A percentile compares a stretch with the other conserved stretches of the same genome.
Conservation (phyloP, 1,140 invertebrate species). For the Drosophila burlai region DNA sequence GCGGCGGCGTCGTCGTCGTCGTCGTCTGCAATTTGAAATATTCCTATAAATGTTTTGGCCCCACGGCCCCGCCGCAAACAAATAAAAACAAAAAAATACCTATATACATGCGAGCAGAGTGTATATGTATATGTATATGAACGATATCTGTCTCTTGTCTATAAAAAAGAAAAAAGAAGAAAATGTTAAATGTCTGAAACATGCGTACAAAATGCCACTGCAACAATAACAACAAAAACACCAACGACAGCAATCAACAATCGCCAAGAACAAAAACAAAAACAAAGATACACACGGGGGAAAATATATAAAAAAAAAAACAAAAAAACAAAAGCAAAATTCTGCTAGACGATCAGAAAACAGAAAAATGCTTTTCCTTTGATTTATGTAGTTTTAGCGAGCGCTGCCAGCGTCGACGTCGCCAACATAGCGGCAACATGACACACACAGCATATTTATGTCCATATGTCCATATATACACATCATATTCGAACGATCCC, state of each 20-base stretch:
- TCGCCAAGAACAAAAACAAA: slow-evolving; percentile 43
- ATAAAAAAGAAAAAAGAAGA: slow-evolving; percentile 52
- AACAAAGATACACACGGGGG: slow-evolving; percentile 18
- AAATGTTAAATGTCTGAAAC: slow-evolving; percentile 78
- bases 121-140: slow-evolving; percentile 41
- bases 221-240: slow-evolving; percentile 51
- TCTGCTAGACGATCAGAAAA: slow-evolving; percentile 53
- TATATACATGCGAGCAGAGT: slow-evolving; percentile 12
- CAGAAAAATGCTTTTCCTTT: slow-evolving; percentile 75
- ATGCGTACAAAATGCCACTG: slow-evolving; percentile 76
- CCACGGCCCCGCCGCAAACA: slow-evolving; percentile 57
- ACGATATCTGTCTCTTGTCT: slow-evolving; percentile 75
- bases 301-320: slow-evolving; percentile 7
- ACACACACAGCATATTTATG: slow-evolving; percentile 44
- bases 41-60: slow-evolving; percentile 77
- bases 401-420: slow-evolving; percentile 42
- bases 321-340: slow-evolving; percentile 41
- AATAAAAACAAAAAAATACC: slow-evolving; percentile 36
- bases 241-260: slow-evolving; percentile 65
- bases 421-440: slow-evolving; percentile 32
- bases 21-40: slow-evolving; percentile 67
- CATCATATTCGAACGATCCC: slow-evolving; percentile 32
- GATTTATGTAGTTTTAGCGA: slow-evolving; percentile 78
- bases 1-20: slow-evolving; percentile 29
- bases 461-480: slow-evolving; percentile 23